Evolutionary conservation across 1,140 invertebrate species (phyloP).

Genomic region (Lucilia sericata): DNA sequence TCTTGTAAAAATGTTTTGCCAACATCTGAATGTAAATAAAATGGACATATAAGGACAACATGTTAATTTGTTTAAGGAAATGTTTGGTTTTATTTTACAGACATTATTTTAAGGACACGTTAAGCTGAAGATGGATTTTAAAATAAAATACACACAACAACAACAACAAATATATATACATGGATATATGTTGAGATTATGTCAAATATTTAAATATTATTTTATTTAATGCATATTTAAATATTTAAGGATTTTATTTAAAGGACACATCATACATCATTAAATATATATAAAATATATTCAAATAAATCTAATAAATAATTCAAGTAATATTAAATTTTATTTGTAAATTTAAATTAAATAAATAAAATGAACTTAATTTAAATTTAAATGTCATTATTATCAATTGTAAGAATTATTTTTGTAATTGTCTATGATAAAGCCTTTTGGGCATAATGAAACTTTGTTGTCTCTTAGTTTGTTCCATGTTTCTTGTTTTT

Average conservation of each 20-base stretch:
- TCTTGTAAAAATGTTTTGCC: neutral
- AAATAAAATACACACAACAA: neutral
- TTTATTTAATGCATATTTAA: neutral
- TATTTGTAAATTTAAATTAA: too few relatives aligned
- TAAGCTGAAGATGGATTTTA: neutral
- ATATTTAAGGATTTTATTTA: slow-evolving; percentile 6
- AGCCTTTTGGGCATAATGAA: neutral
- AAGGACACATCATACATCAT: neutral
- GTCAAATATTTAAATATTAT: neutral
- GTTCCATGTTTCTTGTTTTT: neutral
- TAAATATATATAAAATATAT: neutral
- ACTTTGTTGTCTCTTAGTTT: neutral
- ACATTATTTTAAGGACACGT: slow-evolving; percentile 33
- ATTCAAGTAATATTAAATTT: too few relatives aligned
- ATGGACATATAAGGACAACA: slow-evolving; percentile 4
- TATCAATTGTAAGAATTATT: too few relatives aligned
- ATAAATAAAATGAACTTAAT: too few relatives aligned
- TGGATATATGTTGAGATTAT: neutral
- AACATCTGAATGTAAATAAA: slow-evolving; percentile 1
- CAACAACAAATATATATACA: neutral
- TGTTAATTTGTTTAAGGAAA: slow-evolving; percentile 42
- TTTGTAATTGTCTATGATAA: too few relatives aligned
- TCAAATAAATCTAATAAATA: too few relatives aligned
- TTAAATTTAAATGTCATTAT: too few relatives aligned
- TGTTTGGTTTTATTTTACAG: slow-evolving; percentile 24